These are phyloP conservation scores for Brachirus orientalis DNA, from an alignment of 2,113 vertebrate species.

Conservation along the genomic window DNA sequence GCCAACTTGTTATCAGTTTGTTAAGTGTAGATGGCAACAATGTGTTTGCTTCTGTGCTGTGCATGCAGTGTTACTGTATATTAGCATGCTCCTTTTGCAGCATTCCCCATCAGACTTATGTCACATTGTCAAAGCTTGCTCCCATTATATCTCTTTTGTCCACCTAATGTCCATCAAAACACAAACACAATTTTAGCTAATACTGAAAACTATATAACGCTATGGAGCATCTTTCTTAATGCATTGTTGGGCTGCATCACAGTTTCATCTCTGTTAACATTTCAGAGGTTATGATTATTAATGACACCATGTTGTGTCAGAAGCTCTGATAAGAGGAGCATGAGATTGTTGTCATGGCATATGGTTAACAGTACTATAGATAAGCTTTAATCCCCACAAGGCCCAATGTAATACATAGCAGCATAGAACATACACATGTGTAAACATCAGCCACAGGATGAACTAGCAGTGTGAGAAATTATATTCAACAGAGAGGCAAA, in stretches of 20 bases:
- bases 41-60: constrained; percentile 17
- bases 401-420: constrained; percentile 59
- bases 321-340: constrained; percentile 60
- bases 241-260: constrained; percentile 28
- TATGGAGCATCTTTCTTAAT: neutral
- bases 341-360: constrained; percentile 62
- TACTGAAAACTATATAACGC: neutral
- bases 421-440: constrained; percentile 27
- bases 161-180: neutral
- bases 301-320: constrained; percentile 54
- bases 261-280: constrained; percentile 1
- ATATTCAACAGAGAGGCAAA: too few species aligned
- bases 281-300: constrained; percentile 61
- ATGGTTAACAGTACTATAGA: constrained; percentile 62
- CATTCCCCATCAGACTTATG: constrained; percentile 2
- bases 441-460: constrained; percentile 27
- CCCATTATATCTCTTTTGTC: neutral
- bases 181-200: neutral
- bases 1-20: constrained; percentile 30
- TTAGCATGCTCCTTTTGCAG: constrained; percentile 7
- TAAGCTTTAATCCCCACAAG: constrained; percentile 66
- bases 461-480: constrained; percentile 13
- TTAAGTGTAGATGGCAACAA: constrained; percentile 32
- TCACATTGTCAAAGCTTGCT: neutral
- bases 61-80: neutral